phyloP scores from a whole-genome alignment of 2,888 invertebrate genomes.

The Ypsolopha sequella region DNA sequence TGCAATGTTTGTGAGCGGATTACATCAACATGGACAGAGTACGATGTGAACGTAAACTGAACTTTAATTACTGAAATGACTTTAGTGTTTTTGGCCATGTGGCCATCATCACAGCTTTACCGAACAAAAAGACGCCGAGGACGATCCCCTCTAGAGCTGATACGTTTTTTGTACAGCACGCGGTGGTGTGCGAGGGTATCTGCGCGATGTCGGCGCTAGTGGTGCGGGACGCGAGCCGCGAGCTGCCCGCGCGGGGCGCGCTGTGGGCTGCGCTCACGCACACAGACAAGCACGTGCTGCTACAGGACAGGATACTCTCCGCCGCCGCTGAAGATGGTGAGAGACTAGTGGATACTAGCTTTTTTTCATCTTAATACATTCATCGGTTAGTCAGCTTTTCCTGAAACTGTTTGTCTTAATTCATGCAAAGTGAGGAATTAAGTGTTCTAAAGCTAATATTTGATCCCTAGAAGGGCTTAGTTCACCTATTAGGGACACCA shows the following conservation, averaged over 20 bases:
- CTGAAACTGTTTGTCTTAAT: too few relatives aligned
- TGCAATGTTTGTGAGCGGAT: too few relatives aligned
- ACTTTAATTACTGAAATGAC: background rate
- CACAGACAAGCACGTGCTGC: slow-evolving; percentile 82
- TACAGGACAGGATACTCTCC: slow-evolving; percentile 84
- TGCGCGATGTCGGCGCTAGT: slow-evolving; percentile 42
- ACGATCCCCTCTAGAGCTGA: too few relatives aligned
- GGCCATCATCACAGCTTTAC: background rate
- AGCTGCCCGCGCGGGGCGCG: slow-evolving; percentile 28
- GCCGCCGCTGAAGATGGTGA: slow-evolving; percentile 78
- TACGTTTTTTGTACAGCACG: background rate
- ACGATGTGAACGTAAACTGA: too few relatives aligned
- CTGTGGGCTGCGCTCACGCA: slow-evolving; percentile 81
- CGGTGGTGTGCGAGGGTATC: slow-evolving; percentile 47
- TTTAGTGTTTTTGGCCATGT: too few relatives aligned
- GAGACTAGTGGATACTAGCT: background rate
- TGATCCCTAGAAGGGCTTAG: too few relatives aligned
- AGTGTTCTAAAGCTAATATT: too few relatives aligned
- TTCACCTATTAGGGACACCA: too few relatives aligned
- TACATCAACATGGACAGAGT: too few relatives aligned
- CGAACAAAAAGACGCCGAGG: too few relatives aligned
- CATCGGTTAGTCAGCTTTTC: too few relatives aligned
- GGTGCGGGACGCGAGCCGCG: slow-evolving; percentile 25
- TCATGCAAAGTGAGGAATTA: too few relatives aligned
- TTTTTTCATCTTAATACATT: background rate